Evolutionary conservation across 1,140 invertebrate genomes (phyloP).

Genomic region (Cotesia vestalis): DNA sequence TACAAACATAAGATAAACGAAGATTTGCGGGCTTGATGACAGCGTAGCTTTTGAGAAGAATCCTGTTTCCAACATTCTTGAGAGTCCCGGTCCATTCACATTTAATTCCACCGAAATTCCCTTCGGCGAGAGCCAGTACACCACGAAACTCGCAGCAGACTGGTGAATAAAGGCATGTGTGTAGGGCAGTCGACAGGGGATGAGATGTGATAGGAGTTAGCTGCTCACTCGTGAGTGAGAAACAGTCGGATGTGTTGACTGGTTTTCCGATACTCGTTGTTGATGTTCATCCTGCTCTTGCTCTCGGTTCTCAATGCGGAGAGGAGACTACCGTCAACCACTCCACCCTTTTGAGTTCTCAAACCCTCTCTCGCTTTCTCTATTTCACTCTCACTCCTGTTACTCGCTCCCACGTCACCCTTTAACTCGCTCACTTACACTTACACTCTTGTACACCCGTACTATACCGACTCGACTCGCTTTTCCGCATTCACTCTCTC

Average conservation of each 20-base stretch:
- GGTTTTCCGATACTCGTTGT: slow-evolving; percentile 49
- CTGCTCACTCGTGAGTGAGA: slow-evolving; percentile 35
- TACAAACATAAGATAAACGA: slow-evolving; percentile 9
- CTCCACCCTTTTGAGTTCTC: slow-evolving; percentile 24
- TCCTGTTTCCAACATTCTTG: slow-evolving; percentile 28
- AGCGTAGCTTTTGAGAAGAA: neutral
- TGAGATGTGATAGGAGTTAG: neutral
- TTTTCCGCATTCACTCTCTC: slow-evolving; percentile 41
- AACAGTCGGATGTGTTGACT: slow-evolving; percentile 45
- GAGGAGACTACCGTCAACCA: neutral
- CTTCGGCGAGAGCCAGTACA: slow-evolving; percentile 16
- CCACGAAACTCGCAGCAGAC: no score
- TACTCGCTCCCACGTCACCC: neutral
- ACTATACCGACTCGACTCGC: slow-evolving; percentile 35
- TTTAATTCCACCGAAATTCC: slow-evolving; percentile 28
- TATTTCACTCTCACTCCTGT: slow-evolving; percentile 23
- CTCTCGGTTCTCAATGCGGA: neutral
- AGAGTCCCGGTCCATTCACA: slow-evolving; percentile 4
- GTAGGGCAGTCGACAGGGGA: neutral
- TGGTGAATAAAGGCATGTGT: neutral
- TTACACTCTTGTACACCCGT: neutral
- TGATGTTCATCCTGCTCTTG: slow-evolving; percentile 15
- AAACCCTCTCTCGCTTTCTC: slow-evolving; percentile 3
- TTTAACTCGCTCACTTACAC: slow-evolving; percentile 37
- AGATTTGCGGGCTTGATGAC: neutral